A percentile compares a stretch with the other conserved stretches of the same genome.
phyloP scores from a whole-genome alignment of 1,140 invertebrate species.

The Zaprionus vittiger region DNA sequence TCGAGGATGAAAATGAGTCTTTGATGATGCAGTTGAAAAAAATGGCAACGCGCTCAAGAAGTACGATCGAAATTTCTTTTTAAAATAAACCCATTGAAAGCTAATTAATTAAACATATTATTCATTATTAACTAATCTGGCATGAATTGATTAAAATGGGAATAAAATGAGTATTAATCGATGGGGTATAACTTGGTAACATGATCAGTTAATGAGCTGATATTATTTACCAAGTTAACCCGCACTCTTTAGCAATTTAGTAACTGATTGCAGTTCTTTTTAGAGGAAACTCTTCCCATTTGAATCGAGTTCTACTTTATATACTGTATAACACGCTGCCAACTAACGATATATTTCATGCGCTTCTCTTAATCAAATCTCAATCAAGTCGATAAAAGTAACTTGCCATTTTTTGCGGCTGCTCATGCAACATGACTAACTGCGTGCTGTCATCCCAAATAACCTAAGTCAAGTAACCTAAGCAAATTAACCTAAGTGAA shows the following conservation, averaged over 20 bases:
- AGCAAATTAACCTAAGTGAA: too few species aligned
- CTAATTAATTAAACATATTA: conserved; percentile 3
- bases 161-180: background rate
- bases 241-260: background rate
- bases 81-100: conserved; percentile 19
- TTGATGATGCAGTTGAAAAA: conserved; percentile 96
- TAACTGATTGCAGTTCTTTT: background rate
- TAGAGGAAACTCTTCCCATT: background rate
- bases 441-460: background rate
- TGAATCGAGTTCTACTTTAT: conserved; percentile 2
- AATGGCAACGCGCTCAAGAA: conserved; percentile 94
- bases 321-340: conserved; percentile 2
- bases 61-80: conserved; percentile 85
- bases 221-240: background rate
- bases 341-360: conserved; percentile 61
- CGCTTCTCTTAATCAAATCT: conserved; percentile 54
- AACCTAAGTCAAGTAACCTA: background rate
- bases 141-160: conserved; percentile 6
- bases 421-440: conserved; percentile 65
- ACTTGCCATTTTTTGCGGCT: conserved; percentile 83
- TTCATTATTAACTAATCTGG: conserved; percentile 26
- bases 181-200: background rate
- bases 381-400: conserved; percentile 24
- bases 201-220: background rate
- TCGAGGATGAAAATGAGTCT: conserved; percentile 97